phyloP scores from a whole-genome alignment of 1,140 invertebrate species.

The Neodiprion fabricii region DNA sequence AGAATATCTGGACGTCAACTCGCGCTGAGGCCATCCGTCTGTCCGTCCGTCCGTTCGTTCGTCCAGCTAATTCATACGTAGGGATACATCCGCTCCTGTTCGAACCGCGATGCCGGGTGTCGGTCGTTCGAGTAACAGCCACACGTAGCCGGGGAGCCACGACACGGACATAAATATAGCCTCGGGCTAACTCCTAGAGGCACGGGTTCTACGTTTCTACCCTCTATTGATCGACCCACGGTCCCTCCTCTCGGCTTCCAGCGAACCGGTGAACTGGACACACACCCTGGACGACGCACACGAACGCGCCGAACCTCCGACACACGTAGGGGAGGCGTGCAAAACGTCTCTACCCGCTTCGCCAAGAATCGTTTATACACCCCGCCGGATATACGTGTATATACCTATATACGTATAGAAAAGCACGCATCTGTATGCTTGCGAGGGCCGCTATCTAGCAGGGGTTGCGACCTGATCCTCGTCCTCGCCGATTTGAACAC shows the following conservation, averaged over 20 bases:
- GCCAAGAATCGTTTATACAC: neutral
- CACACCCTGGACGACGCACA: conserved; percentile 33
- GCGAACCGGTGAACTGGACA: conserved; percentile 49
- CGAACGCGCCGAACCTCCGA: conserved; percentile 5
- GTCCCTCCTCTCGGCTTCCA: conserved; percentile 47
- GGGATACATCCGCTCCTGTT: no score
- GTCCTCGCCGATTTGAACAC: no score
- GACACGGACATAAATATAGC: conserved; percentile 52
- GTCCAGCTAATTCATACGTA: no score
- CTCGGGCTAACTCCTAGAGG: conserved; percentile 45
- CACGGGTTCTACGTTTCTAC: conserved; percentile 41
- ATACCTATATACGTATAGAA: no score
- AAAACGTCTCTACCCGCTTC: conserved; percentile 5
- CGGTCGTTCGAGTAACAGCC: conserved; percentile 71
- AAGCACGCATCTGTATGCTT: no score
- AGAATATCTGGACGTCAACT: no score
- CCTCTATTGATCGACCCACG: conserved; percentile 51
- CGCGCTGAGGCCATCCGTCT: no score
- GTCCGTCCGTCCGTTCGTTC: no score
- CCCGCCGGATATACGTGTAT: no score
- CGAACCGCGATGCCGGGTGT: neutral
- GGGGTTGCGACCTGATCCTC: no score
- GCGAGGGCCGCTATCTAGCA: no score
- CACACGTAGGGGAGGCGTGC: neutral
- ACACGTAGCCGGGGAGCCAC: conserved; percentile 77